phyloP scores from a whole-genome alignment of 2,888 invertebrate species.

The Eulithis prunata region DNA sequence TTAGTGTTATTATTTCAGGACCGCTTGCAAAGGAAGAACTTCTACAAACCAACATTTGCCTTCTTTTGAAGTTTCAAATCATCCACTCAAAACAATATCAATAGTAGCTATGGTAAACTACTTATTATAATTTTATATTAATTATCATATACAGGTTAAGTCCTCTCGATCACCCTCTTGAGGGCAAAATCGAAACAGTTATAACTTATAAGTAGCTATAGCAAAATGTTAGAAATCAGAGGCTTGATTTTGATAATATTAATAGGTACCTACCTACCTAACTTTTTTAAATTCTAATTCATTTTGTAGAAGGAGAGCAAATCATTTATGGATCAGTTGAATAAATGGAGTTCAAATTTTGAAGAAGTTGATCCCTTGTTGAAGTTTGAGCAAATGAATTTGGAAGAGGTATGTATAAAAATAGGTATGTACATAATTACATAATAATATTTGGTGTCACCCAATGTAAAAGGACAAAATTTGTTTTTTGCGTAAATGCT shows the following conservation, averaged over 20 bases:
- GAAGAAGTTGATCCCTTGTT: constrained; percentile 75
- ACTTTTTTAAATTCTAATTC: neutral
- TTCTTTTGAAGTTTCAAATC: constrained; percentile 66
- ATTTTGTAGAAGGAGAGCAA: constrained; percentile 64
- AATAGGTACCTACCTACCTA: no score
- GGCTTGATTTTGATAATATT: no score
- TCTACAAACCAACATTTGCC: constrained; percentile 20
- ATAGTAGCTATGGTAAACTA: constrained; percentile 57
- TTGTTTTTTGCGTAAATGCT: neutral
- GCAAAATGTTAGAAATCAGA: no score
- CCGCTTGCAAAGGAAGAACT: constrained; percentile 39
- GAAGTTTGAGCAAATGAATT: constrained; percentile 72
- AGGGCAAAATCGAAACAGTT: no score
- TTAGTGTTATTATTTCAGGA: constrained; percentile 52
- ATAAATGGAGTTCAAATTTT: constrained; percentile 76
- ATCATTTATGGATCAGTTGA: constrained; percentile 68
- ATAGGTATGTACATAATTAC: no score
- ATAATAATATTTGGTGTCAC: no score
- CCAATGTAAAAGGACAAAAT: neutral
- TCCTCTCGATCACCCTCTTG: no score
- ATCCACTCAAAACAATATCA: constrained; percentile 66
- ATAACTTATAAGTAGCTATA: no score
- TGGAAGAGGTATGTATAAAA: constrained; percentile 59
- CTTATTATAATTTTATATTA: neutral
- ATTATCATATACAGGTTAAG: no score